Percentiles rank a stretch among this genome's conserved stretches.
Evolutionary conservation across 2,888 invertebrate genomes (phyloP).

Genomic region (Andrena marginata): DNA sequence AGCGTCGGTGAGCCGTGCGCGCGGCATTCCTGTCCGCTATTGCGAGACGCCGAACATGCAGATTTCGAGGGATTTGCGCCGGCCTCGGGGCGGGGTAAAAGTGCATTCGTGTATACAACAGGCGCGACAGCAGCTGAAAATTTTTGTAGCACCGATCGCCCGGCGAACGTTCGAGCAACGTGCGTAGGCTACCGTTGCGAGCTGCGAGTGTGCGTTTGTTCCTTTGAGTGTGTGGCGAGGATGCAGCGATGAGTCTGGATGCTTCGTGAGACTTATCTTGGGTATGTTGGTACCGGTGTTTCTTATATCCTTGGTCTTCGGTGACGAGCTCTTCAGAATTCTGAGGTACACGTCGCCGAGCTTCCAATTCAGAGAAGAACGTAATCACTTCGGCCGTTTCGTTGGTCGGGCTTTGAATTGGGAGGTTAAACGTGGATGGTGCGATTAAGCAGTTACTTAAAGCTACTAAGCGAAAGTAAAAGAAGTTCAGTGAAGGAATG

Average conservation of each 20-base stretch:
- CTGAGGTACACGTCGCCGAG: neutral
- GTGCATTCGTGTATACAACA: constrained; percentile 7
- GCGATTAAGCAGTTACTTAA: neutral
- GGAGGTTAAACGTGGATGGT: too few relatives aligned
- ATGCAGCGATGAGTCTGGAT: constrained; percentile 5
- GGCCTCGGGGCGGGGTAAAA: constrained; percentile 6
- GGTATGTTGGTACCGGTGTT: neutral
- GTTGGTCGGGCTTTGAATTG: neutral
- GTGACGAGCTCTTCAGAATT: neutral
- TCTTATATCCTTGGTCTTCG: neutral
- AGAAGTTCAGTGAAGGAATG: too few relatives aligned
- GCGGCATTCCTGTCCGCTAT: constrained; percentile 3
- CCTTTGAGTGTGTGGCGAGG: neutral
- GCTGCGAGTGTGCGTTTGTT: neutral
- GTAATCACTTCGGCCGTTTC: constrained; percentile 42
- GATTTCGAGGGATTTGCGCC: constrained; percentile 30
- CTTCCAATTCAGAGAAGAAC: constrained; percentile 12
- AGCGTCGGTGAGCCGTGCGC: constrained; percentile 2
- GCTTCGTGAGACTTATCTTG: constrained; percentile 55
- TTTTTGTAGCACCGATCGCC: constrained; percentile 10
- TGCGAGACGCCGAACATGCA: constrained; percentile 21
- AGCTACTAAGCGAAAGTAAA: neutral
- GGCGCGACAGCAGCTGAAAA: neutral
- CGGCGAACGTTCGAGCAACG: constrained; percentile 2
- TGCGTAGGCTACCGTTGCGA: neutral